These are phyloP conservation scores for Halictus rubicundus DNA, from an alignment of 1,140 invertebrate genomes.

Conservation along the genomic window DNA sequence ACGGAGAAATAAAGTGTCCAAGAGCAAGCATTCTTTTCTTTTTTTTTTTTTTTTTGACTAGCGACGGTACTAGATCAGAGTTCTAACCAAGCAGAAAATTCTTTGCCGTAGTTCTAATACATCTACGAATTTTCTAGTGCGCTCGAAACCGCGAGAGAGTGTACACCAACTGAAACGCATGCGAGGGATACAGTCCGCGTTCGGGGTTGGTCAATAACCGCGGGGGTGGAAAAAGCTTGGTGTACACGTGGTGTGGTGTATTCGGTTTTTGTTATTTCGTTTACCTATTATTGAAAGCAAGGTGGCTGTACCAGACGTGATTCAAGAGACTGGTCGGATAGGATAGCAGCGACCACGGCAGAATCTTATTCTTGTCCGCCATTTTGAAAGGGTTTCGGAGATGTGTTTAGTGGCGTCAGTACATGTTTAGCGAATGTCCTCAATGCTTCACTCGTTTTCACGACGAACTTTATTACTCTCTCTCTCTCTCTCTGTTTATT, in stretches of 20 bases:
- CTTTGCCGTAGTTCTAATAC: no score
- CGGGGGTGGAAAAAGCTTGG: not conserved
- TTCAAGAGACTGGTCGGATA: conserved; percentile 76
- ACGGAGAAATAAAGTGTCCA: no score
- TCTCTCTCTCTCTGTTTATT: not conserved
- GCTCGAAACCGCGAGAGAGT: not conserved
- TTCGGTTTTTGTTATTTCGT: conserved; percentile 31
- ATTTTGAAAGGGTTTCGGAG: conserved; percentile 64
- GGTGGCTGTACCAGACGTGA: conserved; percentile 78
- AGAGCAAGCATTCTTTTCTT: no score
- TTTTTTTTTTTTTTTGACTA: no score
- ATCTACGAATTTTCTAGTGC: no score
- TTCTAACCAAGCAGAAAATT: no score
- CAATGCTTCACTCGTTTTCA: conserved; percentile 19
- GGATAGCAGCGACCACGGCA: conserved; percentile 75
- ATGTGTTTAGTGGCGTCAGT: conserved; percentile 44
- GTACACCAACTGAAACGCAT: not conserved
- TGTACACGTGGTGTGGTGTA: not conserved
- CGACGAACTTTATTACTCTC: conserved; percentile 4
- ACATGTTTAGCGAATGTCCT: conserved; percentile 50
- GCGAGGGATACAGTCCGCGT: not conserved
- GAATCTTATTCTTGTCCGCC: conserved; percentile 78
- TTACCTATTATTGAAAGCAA: conserved; percentile 77
- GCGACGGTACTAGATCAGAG: not conserved
- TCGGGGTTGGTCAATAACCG: not conserved